phyloP scores from a whole-genome alignment of 1,140 invertebrate species.

The Drosophila mauritiana region DNA sequence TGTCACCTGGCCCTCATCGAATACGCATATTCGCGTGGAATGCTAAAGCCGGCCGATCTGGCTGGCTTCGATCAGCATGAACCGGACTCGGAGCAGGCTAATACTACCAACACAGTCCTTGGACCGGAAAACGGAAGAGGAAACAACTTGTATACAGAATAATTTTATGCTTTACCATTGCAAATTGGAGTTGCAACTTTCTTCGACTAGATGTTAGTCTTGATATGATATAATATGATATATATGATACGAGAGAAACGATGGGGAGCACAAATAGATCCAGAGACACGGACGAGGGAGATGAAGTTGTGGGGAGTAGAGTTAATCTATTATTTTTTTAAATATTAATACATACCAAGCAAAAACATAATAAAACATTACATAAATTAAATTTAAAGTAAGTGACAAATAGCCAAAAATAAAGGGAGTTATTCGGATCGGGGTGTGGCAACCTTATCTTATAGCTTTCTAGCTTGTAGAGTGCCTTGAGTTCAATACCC shows the following conservation, averaged over 20 bases:
- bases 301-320: constrained; percentile 26
- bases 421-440: no score
- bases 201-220: constrained; percentile 34
- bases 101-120: not conserved
- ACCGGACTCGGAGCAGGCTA: no score
- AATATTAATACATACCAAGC: constrained; percentile 64
- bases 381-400: constrained; percentile 60
- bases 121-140: constrained; percentile 20
- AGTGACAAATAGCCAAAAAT: constrained; percentile 52
- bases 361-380: constrained; percentile 49
- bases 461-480: no score
- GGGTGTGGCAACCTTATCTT: no score
- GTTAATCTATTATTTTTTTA: constrained; percentile 59
- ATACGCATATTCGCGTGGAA: no score
- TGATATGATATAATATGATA: constrained; percentile 4
- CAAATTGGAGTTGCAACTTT: constrained; percentile 27
- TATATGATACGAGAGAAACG: not conserved
- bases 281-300: constrained; percentile 4
- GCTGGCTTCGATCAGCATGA: no score
- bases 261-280: constrained; percentile 5
- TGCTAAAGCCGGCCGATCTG: no score
- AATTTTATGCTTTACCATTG: constrained; percentile 47
- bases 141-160: constrained; percentile 73
- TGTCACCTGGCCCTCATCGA: no score
- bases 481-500: no score